Base-by-base conservation (phyloP, 2,888 invertebrate genomes). In the Orchesellides sinensis region DNA sequence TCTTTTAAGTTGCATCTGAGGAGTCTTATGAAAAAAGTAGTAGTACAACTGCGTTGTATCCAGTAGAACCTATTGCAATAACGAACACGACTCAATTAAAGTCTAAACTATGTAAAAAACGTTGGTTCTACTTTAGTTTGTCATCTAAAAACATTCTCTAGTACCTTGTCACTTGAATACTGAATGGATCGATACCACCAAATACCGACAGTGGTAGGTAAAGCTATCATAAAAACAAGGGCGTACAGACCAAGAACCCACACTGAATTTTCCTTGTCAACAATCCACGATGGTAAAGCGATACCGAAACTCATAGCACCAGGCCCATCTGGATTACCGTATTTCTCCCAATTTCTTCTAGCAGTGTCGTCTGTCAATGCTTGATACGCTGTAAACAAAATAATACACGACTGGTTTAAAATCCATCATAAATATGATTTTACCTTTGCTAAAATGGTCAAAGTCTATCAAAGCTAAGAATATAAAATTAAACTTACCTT, bases 121-220 rank as follows among this genome's bases (percentile, higher is more conserved):
- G 19, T 47, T 14, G 25, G n/a, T 27, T 14, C 59, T 27, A 3
- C n/a, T 12, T 35, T 35, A 10, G 40, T 10, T 10, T 6, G 6
- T 6, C 12, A 35, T 35, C 10, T 2, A 8, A 5, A 2, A 40
- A n/a, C 40, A 40, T 40, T 40, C 10, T 40, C 40, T 40, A 40
- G 23, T 89, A 92, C 93, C 92, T 98, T 96, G 90, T 99, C 99
- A 83, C 98, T 98, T 75, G 98, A 98, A 91, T 96, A 99, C 88
- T 96, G 94, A 88, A 99, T 99, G 82, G 98, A 98, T 81, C 96
- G 94, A 90, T 99, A 98, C 99, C 99, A 99, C 99, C 99, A 99
- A 88, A 96, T 96, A 63, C 99, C 99, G 84, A 97, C 96, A 84
- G 94, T 94, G 73, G 95, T 95, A 25, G 96, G 96, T 90, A 99